These are phyloP conservation scores for Notarius lentiginosus DNA, from an alignment of 2,113 vertebrate genomes.

Conservation along the genomic window DNA sequence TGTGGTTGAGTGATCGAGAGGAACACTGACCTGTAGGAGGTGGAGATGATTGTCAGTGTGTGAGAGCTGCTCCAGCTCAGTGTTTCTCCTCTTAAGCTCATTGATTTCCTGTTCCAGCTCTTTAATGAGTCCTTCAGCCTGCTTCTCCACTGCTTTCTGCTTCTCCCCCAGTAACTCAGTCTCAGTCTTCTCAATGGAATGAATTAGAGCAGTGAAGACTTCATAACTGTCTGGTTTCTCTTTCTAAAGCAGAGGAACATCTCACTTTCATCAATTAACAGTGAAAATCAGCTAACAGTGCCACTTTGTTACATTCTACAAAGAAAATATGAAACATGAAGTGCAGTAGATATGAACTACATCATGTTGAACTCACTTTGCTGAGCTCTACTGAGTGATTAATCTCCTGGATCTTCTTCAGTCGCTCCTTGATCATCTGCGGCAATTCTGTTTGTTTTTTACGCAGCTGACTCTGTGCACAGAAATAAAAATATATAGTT, in stretches of 20 bases:
- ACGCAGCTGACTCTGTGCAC: not conserved
- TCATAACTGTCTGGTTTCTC: not conserved
- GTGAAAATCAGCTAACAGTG: not conserved
- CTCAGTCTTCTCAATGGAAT: conserved; percentile 27
- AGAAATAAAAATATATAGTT: not conserved
- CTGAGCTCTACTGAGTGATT: not conserved
- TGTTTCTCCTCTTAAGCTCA: conserved; percentile 29
- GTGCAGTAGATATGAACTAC: not conserved
- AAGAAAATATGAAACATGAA: not conserved
- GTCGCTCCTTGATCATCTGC: not conserved
- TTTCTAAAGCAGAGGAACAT: not conserved
- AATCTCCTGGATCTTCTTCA: not conserved
- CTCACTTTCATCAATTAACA: not conserved
- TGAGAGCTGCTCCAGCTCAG: conserved; percentile 45
- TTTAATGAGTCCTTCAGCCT: conserved; percentile 31
- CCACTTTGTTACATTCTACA: not conserved
- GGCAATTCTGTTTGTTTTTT: not conserved
- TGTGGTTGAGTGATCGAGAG: not conserved
- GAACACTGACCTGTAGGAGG: not conserved
- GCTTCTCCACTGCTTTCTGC: not conserved
- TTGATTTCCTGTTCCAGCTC: conserved; percentile 43
- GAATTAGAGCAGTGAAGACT: conserved; percentile 11
- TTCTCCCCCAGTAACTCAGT: conserved; percentile 9
- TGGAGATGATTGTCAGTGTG: conserved; percentile 43
- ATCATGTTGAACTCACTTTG: conserved; percentile 5